Conservation (phyloP, 2,888 invertebrate genomes). For the Anorthoa munda region DNA sequence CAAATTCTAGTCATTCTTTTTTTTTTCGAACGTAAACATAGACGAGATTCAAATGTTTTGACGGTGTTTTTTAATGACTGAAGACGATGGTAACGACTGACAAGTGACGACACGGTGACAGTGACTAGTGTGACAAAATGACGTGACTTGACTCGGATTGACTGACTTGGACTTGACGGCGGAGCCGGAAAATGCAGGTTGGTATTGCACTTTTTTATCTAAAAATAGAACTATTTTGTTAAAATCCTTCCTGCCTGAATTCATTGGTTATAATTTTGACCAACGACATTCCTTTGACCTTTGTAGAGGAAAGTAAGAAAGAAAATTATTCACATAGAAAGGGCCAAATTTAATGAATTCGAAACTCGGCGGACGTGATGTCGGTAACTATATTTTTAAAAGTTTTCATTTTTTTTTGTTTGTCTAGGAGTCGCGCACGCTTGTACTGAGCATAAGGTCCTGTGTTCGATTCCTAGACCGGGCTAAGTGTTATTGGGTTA, state of each 20-base stretch:
- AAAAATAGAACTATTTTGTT: not conserved
- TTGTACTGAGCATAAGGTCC: not conserved
- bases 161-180: constrained; percentile 65
- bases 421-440: not conserved
- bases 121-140: constrained; percentile 69
- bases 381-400: no score
- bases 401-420: not conserved
- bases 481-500: no score
- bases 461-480: not conserved
- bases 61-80: constrained; percentile 70
- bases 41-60: constrained; percentile 58
- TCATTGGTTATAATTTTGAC: not conserved
- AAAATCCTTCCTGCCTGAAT: not conserved
- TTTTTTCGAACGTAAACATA: constrained; percentile 55
- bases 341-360: no score
- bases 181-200: constrained; percentile 65
- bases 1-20: constrained; percentile 83
- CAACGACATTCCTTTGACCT: not conserved
- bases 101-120: constrained; percentile 70
- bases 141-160: constrained; percentile 72
- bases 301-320: not conserved
- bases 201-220: constrained; percentile 50
- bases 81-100: constrained; percentile 71
- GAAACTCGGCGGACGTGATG: no score
- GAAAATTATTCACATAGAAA: no score